Evolutionary conservation across 2,888 invertebrate genomes (phyloP).

Genomic region (Fragum fragum): DNA sequence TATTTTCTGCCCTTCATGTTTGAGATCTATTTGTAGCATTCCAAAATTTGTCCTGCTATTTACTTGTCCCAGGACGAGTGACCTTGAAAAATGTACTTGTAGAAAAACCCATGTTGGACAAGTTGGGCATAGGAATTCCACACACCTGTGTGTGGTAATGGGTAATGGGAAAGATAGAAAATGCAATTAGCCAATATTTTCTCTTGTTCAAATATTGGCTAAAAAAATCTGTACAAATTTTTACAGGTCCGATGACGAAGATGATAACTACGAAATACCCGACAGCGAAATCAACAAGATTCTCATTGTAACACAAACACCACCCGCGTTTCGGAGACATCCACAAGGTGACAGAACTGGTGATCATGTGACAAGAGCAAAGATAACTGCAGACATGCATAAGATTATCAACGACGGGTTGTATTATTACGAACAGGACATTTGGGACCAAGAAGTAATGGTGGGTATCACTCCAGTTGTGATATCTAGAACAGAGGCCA

Average conservation of each 20-base stretch:
- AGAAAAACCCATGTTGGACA: too few relatives aligned
- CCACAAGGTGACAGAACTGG: constrained; percentile 96
- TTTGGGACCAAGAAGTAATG: constrained; percentile 90
- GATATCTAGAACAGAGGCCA: constrained; percentile 31
- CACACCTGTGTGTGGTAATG: too few relatives aligned
- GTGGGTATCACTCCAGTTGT: constrained; percentile 54
- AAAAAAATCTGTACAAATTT: too few relatives aligned
- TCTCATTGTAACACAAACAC: constrained; percentile 96
- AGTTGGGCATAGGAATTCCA: too few relatives aligned
- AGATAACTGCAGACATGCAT: constrained; percentile 97
- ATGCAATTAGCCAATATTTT: too few relatives aligned
- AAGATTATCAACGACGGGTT: constrained; percentile 99
- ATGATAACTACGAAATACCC: constrained; percentile 94
- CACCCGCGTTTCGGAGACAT: constrained; percentile 91
- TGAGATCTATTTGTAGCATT: too few relatives aligned
- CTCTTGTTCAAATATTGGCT: too few relatives aligned
- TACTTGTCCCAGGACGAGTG: too few relatives aligned
- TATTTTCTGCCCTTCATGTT: too few relatives aligned
- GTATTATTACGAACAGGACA: constrained; percentile 97
- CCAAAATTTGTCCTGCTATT: too few relatives aligned
- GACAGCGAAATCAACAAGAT: constrained; percentile 97
- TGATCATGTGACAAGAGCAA: constrained; percentile 95
- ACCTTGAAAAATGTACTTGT: too few relatives aligned
- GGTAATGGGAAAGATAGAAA: too few relatives aligned
- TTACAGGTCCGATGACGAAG: constrained; percentile 84